These are phyloP conservation scores for Octopus sinensis DNA, from an alignment of 1,140 invertebrate genomes.

Conservation along the genomic window DNA sequence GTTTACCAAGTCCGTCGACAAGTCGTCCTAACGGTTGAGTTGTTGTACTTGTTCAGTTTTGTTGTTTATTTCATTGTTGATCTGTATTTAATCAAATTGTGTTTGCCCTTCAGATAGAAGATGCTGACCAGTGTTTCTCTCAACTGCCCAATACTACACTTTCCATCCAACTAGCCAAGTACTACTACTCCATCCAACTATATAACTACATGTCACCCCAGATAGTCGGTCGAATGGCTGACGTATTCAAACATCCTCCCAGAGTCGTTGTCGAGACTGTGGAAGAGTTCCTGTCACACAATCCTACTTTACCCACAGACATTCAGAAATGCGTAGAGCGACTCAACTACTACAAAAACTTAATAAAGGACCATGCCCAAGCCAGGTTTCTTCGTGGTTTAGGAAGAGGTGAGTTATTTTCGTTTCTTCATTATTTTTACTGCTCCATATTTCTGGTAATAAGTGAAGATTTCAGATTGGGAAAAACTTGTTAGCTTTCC, in stretches of 20 bases:
- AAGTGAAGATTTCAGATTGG: too few species aligned
- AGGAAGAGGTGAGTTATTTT: conserved; percentile 45
- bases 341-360: conserved; percentile 46
- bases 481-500: too few species aligned
- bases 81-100: too few species aligned
- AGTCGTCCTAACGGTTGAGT: too few species aligned
- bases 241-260: conserved; percentile 41
- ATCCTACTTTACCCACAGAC: conserved; percentile 29
- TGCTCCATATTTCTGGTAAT: too few species aligned
- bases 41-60: too few species aligned
- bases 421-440: too few species aligned
- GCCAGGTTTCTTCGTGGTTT: conserved; percentile 54
- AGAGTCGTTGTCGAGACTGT: conserved; percentile 39
- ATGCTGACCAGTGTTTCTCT: conserved; percentile 46
- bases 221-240: conserved; percentile 24
- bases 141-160: conserved; percentile 47
- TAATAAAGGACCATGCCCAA: conserved; percentile 57
- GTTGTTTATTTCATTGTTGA: too few species aligned
- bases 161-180: conserved; percentile 50
- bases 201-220: conserved; percentile 36
- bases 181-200: conserved; percentile 54
- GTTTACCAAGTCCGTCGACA: too few species aligned
- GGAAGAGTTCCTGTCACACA: conserved; percentile 30
- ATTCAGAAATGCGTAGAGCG: conserved; percentile 34
- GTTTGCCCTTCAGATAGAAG: conserved; percentile 28